Percentiles rank a stretch among this genome's conserved stretches.
Conservation (phyloP, 2,888 invertebrate genomes). For the Pseudanteris insignis region DNA sequence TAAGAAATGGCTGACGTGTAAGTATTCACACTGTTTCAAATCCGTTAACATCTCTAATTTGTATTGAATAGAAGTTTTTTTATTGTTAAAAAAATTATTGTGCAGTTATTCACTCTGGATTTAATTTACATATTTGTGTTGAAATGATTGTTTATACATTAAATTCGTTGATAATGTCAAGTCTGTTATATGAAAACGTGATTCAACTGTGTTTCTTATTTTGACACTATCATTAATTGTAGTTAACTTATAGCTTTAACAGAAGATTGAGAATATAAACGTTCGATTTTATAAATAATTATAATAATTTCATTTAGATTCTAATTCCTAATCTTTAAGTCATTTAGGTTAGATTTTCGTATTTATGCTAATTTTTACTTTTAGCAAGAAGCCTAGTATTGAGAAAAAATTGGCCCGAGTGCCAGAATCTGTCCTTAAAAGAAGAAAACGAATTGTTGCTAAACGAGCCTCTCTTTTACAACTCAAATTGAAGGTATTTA, state of each 20-base stretch:
- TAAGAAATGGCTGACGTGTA: slow-evolving; percentile 19
- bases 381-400: slow-evolving; percentile 17
- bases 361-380: too few relatives aligned
- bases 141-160: background rate
- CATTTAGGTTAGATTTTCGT: background rate
- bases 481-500: slow-evolving; percentile 66
- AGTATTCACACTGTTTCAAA: slow-evolving; percentile 3
- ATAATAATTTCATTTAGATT: too few relatives aligned
- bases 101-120: background rate
- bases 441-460: slow-evolving; percentile 85
- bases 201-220: too few relatives aligned
- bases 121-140: too few relatives aligned
- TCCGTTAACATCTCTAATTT: slow-evolving; percentile 9
- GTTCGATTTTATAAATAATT: too few relatives aligned
- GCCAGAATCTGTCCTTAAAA: slow-evolving; percentile 95
- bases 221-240: too few relatives aligned
- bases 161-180: slow-evolving; percentile 1
- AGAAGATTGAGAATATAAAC: too few relatives aligned
- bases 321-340: background rate
- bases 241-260: too few relatives aligned
- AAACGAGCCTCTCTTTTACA: slow-evolving; percentile 75
- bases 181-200: too few relatives aligned
- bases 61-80: background rate
- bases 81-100: too few relatives aligned
- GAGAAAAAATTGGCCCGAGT: slow-evolving; percentile 91